A percentile compares a stretch with the other conserved stretches of the same genome.
Conservation (phyloP, 2,113 vertebrate species). For the Anoplopoma fimbria region DNA sequence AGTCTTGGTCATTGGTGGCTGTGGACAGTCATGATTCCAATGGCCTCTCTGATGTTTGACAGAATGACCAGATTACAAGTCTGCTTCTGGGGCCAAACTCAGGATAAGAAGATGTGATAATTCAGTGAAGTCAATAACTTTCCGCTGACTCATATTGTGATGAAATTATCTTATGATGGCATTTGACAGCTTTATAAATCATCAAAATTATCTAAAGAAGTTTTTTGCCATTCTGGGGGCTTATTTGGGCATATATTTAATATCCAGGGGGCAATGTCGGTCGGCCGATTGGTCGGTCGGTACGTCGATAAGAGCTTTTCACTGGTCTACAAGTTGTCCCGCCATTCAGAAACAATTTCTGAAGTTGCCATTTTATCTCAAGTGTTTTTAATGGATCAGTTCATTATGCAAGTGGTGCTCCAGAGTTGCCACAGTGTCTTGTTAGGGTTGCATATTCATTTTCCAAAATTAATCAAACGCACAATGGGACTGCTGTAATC, state of each 20-base stretch:
- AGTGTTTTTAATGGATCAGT: neutral
- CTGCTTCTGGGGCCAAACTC: no score
- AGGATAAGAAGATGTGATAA: no score
- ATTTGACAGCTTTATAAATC: neutral
- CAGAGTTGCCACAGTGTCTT: slow-evolving; percentile 4
- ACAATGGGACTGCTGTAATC: slow-evolving; percentile 27
- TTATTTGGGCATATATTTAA: neutral
- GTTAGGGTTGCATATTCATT: slow-evolving; percentile 6
- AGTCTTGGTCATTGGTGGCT: neutral
- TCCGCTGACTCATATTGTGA: neutral
- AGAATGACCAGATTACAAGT: neutral
- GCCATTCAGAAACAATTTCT: neutral
- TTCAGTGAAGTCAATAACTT: neutral
- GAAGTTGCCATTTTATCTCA: neutral
- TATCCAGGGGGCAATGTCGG: no score
- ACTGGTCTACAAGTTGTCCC: neutral
- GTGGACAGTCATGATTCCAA: neutral
- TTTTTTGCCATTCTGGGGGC: no score
- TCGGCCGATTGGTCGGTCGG: no score
- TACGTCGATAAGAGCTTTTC: no score
- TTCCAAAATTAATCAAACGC: slow-evolving; percentile 21
- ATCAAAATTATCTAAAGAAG: no score
- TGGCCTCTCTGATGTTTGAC: neutral
- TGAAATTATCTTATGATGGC: neutral
- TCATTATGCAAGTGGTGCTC: neutral